A percentile compares a stretch with the other conserved stretches of the same genome.
phyloP scores from a whole-genome alignment of 2,113 vertebrate species.

The Hippocampus mohnikei region DNA sequence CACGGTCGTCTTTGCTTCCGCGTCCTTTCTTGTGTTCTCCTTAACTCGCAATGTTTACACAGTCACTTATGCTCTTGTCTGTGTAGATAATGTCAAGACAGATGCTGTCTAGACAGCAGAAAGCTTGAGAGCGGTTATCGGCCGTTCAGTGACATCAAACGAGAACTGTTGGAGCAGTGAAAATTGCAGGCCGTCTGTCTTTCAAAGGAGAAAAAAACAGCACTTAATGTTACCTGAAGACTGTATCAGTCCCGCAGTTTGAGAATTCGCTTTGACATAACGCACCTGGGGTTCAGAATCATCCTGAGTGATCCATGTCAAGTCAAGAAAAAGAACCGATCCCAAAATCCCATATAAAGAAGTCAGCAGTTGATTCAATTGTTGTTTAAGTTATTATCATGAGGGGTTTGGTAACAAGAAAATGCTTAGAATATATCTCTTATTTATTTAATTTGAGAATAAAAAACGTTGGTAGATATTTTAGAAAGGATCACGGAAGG shows the following conservation, averaged over 20 bases:
- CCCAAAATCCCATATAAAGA: background rate
- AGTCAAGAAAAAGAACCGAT: background rate
- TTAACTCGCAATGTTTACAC: background rate
- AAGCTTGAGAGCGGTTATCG: background rate
- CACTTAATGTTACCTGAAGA: background rate
- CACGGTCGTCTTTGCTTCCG: background rate
- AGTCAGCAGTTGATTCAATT: too few species aligned
- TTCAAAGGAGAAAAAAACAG: background rate
- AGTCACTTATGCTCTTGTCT: background rate
- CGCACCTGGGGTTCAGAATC: background rate
- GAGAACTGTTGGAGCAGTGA: background rate
- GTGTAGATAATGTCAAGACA: background rate
- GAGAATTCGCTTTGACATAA: background rate
- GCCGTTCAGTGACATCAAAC: background rate
- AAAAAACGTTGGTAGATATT: too few species aligned
- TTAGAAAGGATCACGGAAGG: too few species aligned
- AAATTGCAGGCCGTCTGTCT: background rate
- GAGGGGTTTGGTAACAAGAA: too few species aligned
- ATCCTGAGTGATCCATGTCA: background rate
- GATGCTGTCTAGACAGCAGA: background rate
- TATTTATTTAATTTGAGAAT: too few species aligned
- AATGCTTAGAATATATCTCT: too few species aligned
- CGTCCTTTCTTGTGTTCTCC: background rate
- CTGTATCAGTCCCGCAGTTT: background rate
- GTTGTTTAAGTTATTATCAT: too few species aligned